Evolutionary conservation across 1,140 invertebrate species (phyloP).

Genomic region (Lepidostoma basale): DNA sequence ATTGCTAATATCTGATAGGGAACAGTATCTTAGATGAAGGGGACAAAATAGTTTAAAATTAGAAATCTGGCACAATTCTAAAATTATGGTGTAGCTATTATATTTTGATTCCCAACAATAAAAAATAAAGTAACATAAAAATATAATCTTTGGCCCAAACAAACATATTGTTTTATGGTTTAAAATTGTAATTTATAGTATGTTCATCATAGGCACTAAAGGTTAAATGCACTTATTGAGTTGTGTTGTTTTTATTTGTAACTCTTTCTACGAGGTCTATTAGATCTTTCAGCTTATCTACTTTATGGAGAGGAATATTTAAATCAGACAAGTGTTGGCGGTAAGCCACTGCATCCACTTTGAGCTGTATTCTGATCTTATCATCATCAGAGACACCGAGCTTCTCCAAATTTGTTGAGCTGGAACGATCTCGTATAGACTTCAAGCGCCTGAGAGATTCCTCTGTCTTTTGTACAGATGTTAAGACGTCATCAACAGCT

Average conservation of each 20-base stretch:
- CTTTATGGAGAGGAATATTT: conserved; percentile 36
- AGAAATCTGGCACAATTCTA: too few relatives aligned
- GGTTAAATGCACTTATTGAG: conserved; percentile 42
- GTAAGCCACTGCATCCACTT: conserved; percentile 80
- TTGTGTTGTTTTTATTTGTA: conserved; percentile 39
- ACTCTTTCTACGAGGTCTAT: conserved; percentile 43
- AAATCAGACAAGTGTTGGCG: conserved; percentile 29
- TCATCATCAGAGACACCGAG: conserved; percentile 79
- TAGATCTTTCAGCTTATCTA: conserved; percentile 40
- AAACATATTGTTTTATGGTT: neutral
- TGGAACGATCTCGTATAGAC: conserved; percentile 76
- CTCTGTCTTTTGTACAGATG: conserved; percentile 92
- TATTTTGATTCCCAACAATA: too few relatives aligned
- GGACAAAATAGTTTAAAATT: too few relatives aligned
- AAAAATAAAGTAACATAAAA: neutral
- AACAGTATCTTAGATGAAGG: too few relatives aligned
- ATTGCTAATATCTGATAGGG: too few relatives aligned
- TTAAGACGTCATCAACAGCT: conserved; percentile 85
- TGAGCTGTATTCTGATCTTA: conserved; percentile 90
- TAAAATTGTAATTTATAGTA: too few relatives aligned
- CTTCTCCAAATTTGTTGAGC: conserved; percentile 57
- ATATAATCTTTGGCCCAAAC: conserved; percentile 11
- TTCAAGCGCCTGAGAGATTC: conserved; percentile 89
- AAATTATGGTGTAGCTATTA: too few relatives aligned
- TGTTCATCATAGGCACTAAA: conserved; percentile 15